Conservation (phyloP, 2,113 vertebrate species). For the Mormoops blainvillei region DNA sequence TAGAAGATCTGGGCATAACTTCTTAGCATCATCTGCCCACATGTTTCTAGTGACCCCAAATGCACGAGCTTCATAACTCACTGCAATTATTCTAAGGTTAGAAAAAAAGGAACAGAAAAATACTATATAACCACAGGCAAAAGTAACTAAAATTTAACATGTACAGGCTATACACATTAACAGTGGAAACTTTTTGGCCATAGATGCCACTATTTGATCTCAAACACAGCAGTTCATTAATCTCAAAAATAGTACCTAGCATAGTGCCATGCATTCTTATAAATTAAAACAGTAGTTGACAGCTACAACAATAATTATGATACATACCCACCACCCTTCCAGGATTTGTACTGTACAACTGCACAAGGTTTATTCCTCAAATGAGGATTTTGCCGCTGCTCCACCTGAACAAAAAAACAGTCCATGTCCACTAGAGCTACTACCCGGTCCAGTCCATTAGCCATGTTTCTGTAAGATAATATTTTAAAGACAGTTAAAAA, state of each 20-base stretch:
- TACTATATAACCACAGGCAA: conserved; percentile 11
- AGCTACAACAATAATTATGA: background rate
- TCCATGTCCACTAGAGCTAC: conserved; percentile 96
- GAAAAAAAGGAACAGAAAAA: background rate
- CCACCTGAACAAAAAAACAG: conserved; percentile 98
- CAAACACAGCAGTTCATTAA: background rate
- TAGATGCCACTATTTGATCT: background rate
- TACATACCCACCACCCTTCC: conserved; percentile 94
- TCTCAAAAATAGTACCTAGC: background rate
- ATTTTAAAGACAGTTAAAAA: conserved; percentile 44
- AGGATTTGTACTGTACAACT: conserved; percentile 95
- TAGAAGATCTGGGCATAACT: conserved; percentile 89
- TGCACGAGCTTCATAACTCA: conserved; percentile 96
- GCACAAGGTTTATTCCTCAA: conserved; percentile 91
- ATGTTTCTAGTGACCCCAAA: conserved; percentile 92
- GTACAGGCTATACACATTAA: background rate
- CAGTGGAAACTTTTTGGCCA: conserved; percentile 17
- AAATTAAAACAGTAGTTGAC: background rate
- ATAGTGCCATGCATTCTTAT: background rate
- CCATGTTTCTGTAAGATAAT: conserved; percentile 78
- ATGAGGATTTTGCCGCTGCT: conserved; percentile 89
- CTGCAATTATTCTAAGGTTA: conserved; percentile 89
- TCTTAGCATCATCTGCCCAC: conserved; percentile 94
- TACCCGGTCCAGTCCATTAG: conserved; percentile 87
- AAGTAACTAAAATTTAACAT: background rate